These are phyloP conservation scores for Cataglyphis albicans DNA, from an alignment of 2,888 invertebrate species.

Conservation along the genomic window DNA sequence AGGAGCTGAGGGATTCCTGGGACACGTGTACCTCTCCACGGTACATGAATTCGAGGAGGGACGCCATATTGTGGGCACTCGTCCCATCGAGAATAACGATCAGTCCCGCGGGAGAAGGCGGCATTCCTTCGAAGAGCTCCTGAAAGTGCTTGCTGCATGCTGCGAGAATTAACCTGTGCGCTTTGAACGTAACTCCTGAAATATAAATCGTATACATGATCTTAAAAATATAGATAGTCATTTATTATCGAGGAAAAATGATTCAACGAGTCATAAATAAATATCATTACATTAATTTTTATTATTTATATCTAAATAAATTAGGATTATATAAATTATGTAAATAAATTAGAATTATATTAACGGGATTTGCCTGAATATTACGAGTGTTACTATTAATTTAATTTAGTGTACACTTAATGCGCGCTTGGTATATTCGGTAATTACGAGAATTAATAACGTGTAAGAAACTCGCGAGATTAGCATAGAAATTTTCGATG, in stretches of 20 bases:
- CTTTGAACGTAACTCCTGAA: conserved; percentile 95
- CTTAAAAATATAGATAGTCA: not conserved
- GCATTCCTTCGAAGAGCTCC: conserved; percentile 95
- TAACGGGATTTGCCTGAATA: not conserved
- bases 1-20: conserved; percentile 96
- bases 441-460: conserved; percentile 5
- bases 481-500: conserved; percentile 43
- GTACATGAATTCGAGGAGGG: conserved; percentile 97
- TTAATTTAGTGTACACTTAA: not conserved
- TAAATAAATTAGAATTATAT: conserved; percentile 7
- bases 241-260: not conserved
- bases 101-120: conserved; percentile 92
- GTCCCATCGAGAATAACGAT: conserved; percentile 96
- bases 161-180: conserved; percentile 96
- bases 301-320: not conserved
- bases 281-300: not conserved
- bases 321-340: not conserved
- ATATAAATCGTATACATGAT: conserved; percentile 48
- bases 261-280: not conserved
- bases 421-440: not conserved
- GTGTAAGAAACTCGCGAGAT: not conserved
- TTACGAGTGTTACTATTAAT: not conserved
- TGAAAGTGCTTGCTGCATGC: conserved; percentile 97
- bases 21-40: conserved; percentile 97
- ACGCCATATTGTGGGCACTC: conserved; percentile 95